A percentile compares a stretch with the other conserved stretches of the same genome.
These are phyloP conservation scores for Cinclus cinclus DNA, from an alignment of 2,113 vertebrate species.

Conservation along the genomic window DNA sequence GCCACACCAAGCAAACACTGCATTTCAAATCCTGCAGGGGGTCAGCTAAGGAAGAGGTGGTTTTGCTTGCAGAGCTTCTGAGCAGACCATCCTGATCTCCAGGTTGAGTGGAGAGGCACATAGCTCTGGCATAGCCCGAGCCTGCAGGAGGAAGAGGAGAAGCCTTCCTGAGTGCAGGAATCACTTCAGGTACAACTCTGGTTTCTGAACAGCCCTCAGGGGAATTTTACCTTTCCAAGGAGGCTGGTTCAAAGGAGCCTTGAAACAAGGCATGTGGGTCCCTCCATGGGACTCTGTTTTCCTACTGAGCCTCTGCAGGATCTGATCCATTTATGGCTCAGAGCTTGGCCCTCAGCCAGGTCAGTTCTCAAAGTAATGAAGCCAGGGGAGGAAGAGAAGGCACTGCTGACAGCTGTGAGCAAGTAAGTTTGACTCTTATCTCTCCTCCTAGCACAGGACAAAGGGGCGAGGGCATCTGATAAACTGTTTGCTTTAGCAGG, in stretches of 20 bases:
- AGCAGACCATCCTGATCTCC: neutral
- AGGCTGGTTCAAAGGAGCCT: neutral
- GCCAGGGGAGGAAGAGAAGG: neutral
- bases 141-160: neutral
- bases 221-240: neutral
- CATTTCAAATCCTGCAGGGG: neutral
- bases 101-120: accelerated
- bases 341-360: neutral
- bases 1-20: neutral
- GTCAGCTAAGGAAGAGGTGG: neutral
- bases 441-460: neutral
- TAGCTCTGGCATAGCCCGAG: neutral
- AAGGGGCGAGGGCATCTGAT: conserved; percentile 4
- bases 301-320: neutral
- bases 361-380: neutral
- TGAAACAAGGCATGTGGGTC: neutral
- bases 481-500: conserved; percentile 19
- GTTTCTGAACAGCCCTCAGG: neutral
- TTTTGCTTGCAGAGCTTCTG: neutral
- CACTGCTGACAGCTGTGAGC: neutral
- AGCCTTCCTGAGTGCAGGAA: neutral
- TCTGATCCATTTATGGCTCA: neutral
- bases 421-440: conserved; percentile 16
- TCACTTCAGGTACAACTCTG: neutral
- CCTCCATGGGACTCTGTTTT: neutral